Conservation (phyloP, 1,140 invertebrate species). For the Mycetomoellerius zeteki region DNA sequence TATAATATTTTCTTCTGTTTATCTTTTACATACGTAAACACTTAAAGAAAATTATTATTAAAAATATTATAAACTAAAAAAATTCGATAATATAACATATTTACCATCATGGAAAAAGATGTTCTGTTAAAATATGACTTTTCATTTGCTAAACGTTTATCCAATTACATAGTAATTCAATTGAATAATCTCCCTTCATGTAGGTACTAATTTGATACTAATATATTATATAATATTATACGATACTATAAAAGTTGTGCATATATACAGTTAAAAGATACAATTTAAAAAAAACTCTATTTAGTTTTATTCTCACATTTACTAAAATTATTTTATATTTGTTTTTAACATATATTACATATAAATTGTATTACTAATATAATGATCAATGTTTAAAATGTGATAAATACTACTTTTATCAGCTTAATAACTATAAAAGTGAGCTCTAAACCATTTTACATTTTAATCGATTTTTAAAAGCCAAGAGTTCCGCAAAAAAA, state of each 20-base stretch:
- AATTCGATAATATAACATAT: background rate
- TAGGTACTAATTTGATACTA: background rate
- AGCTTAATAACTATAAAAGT: background rate
- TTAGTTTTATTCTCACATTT: background rate
- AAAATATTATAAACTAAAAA: background rate
- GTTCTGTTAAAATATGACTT: background rate
- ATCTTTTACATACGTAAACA: background rate
- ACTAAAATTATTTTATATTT: background rate
- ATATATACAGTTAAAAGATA: background rate
- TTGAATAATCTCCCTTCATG: background rate
- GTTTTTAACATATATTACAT: background rate
- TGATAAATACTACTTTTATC: background rate
- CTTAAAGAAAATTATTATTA: background rate
- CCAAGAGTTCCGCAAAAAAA: background rate
- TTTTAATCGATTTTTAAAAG: background rate
- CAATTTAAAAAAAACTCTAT: background rate
- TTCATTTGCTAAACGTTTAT: background rate
- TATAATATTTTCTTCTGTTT: background rate
- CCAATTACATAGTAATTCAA: conserved; percentile 1
- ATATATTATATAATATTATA: no score
- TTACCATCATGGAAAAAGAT: background rate
- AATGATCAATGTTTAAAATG: background rate
- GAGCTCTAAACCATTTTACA: background rate
- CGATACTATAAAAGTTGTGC: background rate
- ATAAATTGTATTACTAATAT: background rate